A percentile compares a stretch with the other conserved stretches of the same genome.
These are phyloP conservation scores for Hyperoplus lanceolatus DNA, from an alignment of 2,797 vertebrate genomes.

Conservation along the genomic window DNA sequence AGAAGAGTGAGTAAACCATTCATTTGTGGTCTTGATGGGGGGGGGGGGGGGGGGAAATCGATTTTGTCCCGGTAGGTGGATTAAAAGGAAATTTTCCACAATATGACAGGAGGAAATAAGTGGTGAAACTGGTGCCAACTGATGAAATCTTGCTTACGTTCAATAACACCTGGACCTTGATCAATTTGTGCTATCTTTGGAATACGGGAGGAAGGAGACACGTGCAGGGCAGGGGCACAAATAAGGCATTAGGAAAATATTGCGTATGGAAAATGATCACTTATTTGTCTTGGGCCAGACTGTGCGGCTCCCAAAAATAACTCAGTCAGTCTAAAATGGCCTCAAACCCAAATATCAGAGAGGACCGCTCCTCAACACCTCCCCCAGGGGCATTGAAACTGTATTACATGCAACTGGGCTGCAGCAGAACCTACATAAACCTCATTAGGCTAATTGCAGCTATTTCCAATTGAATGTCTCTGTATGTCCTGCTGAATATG, in stretches of 20 bases:
- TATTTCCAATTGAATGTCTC: constrained; percentile 35
- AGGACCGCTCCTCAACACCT: constrained; percentile 26
- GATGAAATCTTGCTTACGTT: constrained; percentile 1
- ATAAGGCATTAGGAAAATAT: constrained; percentile 53
- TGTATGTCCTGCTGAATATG: not conserved
- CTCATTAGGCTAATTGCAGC: constrained; percentile 51
- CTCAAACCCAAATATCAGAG: constrained; percentile 48
- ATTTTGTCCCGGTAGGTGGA: not conserved
- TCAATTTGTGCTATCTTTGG: not conserved
- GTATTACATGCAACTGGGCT: constrained; percentile 32
- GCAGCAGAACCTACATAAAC: constrained; percentile 19
- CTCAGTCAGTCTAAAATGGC: constrained; percentile 45
- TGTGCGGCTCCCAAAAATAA: constrained; percentile 60
- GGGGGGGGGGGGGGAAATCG: not conserved
- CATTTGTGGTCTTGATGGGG: constrained; percentile 1
- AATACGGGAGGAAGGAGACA: constrained; percentile 2
- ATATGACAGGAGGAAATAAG: not conserved
- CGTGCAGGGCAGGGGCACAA: constrained; percentile 17
- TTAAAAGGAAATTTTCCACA: constrained; percentile 1
- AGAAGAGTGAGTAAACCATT: constrained; percentile 6
- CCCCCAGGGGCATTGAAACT: not conserved
- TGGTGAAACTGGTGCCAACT: not conserved
- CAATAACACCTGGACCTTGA: not conserved
- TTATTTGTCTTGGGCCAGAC: constrained; percentile 45
- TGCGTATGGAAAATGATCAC: constrained; percentile 49